phyloP scores from a whole-genome alignment of 2,113 vertebrate species.

The Pristiophorus japonicus region DNA sequence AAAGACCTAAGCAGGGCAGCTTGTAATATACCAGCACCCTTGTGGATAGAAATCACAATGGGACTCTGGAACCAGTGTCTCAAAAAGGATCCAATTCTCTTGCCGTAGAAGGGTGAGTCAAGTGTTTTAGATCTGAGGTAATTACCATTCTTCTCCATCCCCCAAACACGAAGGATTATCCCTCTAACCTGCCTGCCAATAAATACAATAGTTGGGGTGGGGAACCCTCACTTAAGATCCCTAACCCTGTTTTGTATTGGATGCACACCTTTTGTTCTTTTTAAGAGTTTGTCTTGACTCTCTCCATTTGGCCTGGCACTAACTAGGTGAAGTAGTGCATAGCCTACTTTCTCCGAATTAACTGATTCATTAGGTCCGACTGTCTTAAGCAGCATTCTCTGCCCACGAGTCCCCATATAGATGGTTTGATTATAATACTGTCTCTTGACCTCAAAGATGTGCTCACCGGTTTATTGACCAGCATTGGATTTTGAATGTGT shows the following conservation, averaged over 20 bases:
- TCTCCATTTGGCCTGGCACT: background rate
- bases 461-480: background rate
- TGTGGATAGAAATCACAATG: background rate
- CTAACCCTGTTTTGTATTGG: background rate
- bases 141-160: background rate
- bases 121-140: background rate
- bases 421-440: background rate
- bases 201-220: background rate
- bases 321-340: background rate
- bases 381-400: background rate
- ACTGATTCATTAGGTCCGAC: background rate
- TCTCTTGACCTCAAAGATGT: background rate
- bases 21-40: background rate
- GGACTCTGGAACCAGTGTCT: background rate
- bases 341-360: background rate
- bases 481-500: background rate
- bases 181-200: background rate
- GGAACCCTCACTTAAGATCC: background rate
- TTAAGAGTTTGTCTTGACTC: background rate
- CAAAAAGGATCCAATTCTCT: background rate
- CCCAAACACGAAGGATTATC: background rate
- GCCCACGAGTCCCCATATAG: background rate
- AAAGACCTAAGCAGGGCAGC: background rate
- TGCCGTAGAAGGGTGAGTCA: background rate
- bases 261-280: background rate